phyloP scores from a whole-genome alignment of 2,113 vertebrate species.

The Rhinichthys klamathensis region DNA sequence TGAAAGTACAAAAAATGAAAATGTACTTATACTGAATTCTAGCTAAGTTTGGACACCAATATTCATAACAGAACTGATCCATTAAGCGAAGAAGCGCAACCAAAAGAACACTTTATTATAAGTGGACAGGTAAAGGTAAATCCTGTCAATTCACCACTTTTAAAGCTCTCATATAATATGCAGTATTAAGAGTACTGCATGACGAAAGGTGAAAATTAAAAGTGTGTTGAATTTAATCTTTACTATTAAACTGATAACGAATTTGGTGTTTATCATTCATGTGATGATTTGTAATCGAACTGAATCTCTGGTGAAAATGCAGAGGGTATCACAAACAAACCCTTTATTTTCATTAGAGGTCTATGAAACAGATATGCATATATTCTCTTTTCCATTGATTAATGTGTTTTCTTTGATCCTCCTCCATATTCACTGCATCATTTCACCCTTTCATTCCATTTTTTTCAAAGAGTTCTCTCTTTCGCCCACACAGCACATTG shows the following conservation, averaged over 20 bases:
- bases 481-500: not conserved
- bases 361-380: not conserved
- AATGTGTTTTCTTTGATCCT: slow-evolving; percentile 17
- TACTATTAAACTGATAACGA: not conserved
- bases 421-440: slow-evolving; percentile 12
- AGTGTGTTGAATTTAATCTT: not conserved
- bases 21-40: not conserved
- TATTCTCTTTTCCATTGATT: slow-evolving; percentile 8
- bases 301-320: not conserved
- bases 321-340: not conserved
- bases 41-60: not conserved
- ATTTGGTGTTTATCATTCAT: not conserved
- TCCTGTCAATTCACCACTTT: not conserved
- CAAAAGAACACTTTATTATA: not conserved
- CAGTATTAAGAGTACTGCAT: not conserved
- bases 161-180: not conserved
- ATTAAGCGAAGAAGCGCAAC: not conserved
- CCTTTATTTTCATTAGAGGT: not conserved
- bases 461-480: slow-evolving; percentile 17
- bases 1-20: not conserved
- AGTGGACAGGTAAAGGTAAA: not conserved
- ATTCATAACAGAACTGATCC: not conserved
- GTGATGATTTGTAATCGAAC: not conserved
- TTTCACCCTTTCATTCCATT: slow-evolving; percentile 17
- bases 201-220: not conserved